Evolutionary conservation across 2,113 vertebrate genomes (phyloP).

Genomic region (Pundamilia nyererei): DNA sequence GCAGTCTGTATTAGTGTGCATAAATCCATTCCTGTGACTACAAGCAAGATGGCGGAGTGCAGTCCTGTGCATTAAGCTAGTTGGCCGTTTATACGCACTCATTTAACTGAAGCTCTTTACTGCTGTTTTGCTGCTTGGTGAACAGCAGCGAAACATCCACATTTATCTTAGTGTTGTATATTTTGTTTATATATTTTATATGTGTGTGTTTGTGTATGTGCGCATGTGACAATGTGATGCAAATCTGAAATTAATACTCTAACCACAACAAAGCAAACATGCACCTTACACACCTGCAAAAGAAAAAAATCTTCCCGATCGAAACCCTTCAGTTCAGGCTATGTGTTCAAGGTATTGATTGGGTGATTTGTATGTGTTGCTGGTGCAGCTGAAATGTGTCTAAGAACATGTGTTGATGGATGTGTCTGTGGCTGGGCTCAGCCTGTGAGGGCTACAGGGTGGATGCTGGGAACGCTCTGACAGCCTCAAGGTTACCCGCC

Average conservation of each 20-base stretch:
- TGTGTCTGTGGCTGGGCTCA: conserved; percentile 37
- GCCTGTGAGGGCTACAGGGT: conserved; percentile 33
- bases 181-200: background rate
- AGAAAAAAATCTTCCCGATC: background rate
- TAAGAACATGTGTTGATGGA: conserved; percentile 59
- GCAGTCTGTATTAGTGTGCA: background rate
- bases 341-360: conserved; percentile 38
- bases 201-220: background rate
- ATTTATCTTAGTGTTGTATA: background rate
- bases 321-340: background rate
- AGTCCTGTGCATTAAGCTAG: background rate
- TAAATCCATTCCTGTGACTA: background rate
- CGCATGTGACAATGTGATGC: background rate
- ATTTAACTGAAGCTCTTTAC: background rate
- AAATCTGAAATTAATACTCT: background rate
- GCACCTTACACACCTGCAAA: background rate
- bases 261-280: background rate
- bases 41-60: background rate
- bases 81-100: accelerated
- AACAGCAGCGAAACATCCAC: background rate
- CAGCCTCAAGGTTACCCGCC: conserved; percentile 67
- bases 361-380: conserved; percentile 64
- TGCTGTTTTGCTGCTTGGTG: background rate
- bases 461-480: conserved; percentile 35
- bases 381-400: conserved; percentile 38